phyloP scores from a whole-genome alignment of 1,140 invertebrate species.

The Drosophila asahinai region DNA sequence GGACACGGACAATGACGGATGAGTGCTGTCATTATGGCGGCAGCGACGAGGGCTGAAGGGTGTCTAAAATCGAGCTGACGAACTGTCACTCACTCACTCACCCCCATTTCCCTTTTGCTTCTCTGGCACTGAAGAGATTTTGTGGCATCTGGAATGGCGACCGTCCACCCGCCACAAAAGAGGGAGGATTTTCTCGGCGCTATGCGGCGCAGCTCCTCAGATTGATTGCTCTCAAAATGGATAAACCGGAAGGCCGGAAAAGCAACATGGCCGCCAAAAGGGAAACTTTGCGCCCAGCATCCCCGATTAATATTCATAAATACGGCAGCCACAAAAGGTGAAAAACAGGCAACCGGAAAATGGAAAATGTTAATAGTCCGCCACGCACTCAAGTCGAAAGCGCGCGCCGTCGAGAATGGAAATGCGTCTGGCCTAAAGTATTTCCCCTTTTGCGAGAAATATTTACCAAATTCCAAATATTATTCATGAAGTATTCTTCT shows the following conservation, averaged over 20 bases:
- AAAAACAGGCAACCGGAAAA: conserved; percentile 69
- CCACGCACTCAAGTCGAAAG: conserved; percentile 77
- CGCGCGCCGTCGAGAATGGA: conserved; percentile 51
- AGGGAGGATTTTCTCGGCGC: conserved; percentile 28
- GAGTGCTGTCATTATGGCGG: conserved; percentile 75
- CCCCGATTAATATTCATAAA: conserved; percentile 79
- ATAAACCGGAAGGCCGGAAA: conserved; percentile 18
- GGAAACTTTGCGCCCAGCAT: conserved; percentile 44
- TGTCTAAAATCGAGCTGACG: conserved; percentile 80
- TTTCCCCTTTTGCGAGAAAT: conserved; percentile 36
- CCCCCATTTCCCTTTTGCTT: conserved; percentile 11
- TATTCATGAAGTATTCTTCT: conserved; percentile 63
- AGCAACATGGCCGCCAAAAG: conserved; percentile 38
- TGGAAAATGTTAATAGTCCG: conserved; percentile 78
- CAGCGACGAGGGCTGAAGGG: conserved; percentile 56
- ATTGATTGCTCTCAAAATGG: conserved; percentile 78
- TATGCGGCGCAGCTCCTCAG: conserved; percentile 27
- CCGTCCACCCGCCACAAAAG: conserved; percentile 26
- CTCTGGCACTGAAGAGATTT: conserved; percentile 49
- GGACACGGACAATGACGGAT: conserved; percentile 76
- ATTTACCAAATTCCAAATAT: conserved; percentile 39
- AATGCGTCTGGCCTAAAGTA: conserved; percentile 53
- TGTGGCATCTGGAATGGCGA: conserved; percentile 57
- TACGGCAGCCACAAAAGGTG: conserved; percentile 57
- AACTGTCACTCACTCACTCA: conserved; percentile 72